These are phyloP conservation scores for Antrozous pallidus DNA, from an alignment of 2,797 vertebrate genomes.

Conservation along the genomic window DNA sequence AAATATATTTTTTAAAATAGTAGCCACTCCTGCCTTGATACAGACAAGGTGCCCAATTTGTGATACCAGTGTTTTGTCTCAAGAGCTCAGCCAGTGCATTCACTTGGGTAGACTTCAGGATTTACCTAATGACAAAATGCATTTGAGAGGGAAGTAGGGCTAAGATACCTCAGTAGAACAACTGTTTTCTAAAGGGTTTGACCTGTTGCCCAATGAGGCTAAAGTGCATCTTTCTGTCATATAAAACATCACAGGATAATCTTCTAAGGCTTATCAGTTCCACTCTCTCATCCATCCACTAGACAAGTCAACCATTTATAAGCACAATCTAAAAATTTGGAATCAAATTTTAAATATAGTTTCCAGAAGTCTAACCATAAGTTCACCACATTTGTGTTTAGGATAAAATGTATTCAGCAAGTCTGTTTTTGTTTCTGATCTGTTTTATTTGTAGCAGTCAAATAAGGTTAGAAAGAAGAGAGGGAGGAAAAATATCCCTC, in stretches of 20 bases:
- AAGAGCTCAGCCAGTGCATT: not conserved
- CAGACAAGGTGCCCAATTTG: not conserved
- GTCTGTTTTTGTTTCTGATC: constrained; percentile 9
- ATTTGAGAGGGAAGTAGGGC: not conserved
- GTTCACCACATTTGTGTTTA: not conserved
- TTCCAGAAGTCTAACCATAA: not conserved
- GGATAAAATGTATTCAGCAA: not conserved
- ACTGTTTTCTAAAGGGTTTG: not conserved
- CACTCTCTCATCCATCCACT: not conserved
- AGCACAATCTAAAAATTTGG: not conserved
- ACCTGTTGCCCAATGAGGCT: not conserved
- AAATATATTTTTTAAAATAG: not conserved
- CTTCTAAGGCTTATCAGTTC: not conserved
- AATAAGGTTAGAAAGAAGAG: not conserved
- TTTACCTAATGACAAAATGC: not conserved
- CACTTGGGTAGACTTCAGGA: not conserved
- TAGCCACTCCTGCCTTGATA: not conserved
- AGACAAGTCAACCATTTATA: not conserved
- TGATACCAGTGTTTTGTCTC: not conserved
- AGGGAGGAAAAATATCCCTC: not conserved
- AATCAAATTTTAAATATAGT: not conserved
- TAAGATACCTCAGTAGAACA: not conserved
- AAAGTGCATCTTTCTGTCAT: not conserved
- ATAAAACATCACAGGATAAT: not conserved
- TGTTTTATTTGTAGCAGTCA: not conserved